Base-by-base conservation (phyloP, 2,888 invertebrate genomes). In the Chironomus tentans region DNA sequence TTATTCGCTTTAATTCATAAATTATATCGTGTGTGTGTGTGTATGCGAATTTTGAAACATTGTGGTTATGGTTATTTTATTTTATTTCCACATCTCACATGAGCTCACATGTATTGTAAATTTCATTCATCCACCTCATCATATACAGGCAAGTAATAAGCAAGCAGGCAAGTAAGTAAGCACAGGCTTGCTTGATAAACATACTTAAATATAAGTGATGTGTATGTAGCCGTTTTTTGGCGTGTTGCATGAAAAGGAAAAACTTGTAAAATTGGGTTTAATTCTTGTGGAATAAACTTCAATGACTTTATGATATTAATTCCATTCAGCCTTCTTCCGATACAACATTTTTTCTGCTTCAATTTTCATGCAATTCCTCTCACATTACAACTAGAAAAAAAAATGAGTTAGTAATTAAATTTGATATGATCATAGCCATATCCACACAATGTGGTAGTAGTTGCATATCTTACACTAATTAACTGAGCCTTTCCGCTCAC, bases 181-280 rank as follows among this genome's bases (percentile, higher is more conserved):
- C 38, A 38, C 38, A 38, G 38, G 38, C 38, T 38, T 38, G 38
- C 38, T 38, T 38, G 38, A 38, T 10, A 38, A 10, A 38, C 38
- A 2, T 38, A 38, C 38, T 38, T 38, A 10, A 38, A 38, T 38
- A 38, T 38, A 38, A 38, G 38, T 38, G 38, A 38, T 38, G 38
- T 38, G 38, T 38, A 38, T 38, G 38, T 38, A 71, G 56, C 56
- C 50, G 10, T 22, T 50, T n/a, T 71, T 71, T 71, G 71, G 71
- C 71, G 56, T 71, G 71, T 71, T 71, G 71, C 71, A 71, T 71
- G 71, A 71, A 61, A 71, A 56, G 4, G 46, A 22, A 50, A 71
- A 18, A n/a, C 56, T 50, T 71, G 56, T 71, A 71, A 56, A 50
- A 50, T 56, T 56, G n/a, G 24, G 22, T 71, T 21, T 50, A 10